These are phyloP conservation scores for Amphilophus citrinellus DNA, from an alignment of 2,113 vertebrate species.

Conservation along the genomic window DNA sequence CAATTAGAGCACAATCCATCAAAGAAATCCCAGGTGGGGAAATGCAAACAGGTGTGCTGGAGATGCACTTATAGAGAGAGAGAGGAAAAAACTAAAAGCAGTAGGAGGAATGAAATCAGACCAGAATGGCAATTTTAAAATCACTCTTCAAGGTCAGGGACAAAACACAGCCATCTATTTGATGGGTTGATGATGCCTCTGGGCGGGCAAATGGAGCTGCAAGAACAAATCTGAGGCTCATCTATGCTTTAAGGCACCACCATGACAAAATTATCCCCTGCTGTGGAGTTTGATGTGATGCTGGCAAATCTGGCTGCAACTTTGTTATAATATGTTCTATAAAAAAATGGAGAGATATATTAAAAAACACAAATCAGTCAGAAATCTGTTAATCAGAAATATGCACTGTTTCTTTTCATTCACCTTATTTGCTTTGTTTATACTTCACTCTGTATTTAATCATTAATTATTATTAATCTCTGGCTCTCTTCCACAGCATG, in stretches of 20 bases:
- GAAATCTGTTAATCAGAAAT: constrained; percentile 11
- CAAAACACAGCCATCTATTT: constrained; percentile 22
- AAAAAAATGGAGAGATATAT: constrained; percentile 44
- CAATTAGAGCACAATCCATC: constrained; percentile 14
- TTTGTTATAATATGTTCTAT: constrained; percentile 3
- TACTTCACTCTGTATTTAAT: too few relatives aligned
- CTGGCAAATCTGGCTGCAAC: constrained; percentile 15
- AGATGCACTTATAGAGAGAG: not conserved
- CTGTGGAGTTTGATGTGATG: constrained; percentile 11
- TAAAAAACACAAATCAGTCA: constrained; percentile 65
- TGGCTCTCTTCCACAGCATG: too few relatives aligned
- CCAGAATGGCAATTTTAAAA: not conserved
- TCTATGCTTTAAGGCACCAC: constrained; percentile 2
- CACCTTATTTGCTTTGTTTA: too few relatives aligned
- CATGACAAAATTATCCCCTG: not conserved
- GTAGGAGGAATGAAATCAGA: not conserved
- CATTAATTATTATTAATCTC: too few relatives aligned
- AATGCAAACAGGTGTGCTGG: constrained; percentile 34
- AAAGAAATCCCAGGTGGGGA: constrained; percentile 28
- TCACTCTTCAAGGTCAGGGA: constrained; percentile 24
- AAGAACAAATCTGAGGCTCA: constrained; percentile 11
- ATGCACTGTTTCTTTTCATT: too few relatives aligned
- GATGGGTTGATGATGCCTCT: not conserved
- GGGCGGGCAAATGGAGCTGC: constrained; percentile 34
- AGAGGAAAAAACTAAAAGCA: too few relatives aligned